Evolutionary conservation across 2,888 invertebrate genomes (phyloP).

Genomic region (Caprella mutica): DNA sequence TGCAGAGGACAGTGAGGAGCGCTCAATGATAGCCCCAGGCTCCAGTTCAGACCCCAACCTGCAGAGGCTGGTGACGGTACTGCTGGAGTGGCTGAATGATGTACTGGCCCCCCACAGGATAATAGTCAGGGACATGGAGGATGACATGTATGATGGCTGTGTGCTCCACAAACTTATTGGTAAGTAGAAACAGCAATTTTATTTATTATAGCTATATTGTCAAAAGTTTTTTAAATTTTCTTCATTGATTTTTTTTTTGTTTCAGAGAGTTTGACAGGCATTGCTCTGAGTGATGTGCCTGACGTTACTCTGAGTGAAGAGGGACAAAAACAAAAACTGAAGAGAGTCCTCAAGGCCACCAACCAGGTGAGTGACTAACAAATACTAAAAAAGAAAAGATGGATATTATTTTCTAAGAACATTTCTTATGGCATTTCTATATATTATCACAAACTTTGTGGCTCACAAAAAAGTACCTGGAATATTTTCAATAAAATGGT

Average conservation of each 20-base stretch:
- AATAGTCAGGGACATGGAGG: slow-evolving; percentile 65
- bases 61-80: slow-evolving; percentile 65
- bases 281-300: slow-evolving; percentile 76
- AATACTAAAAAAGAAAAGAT: too few species aligned
- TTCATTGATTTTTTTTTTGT: not conserved
- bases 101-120: slow-evolving; percentile 91
- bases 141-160: slow-evolving; percentile 50
- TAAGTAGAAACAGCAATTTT: not conserved
- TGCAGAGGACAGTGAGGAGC: slow-evolving; percentile 90
- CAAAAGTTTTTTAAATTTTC: too few species aligned
- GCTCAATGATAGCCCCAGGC: slow-evolving; percentile 84
- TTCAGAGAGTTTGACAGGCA: slow-evolving; percentile 69
- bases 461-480: too few species aligned
- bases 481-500: too few species aligned
- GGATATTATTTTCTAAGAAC: too few species aligned
- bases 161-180: slow-evolving; percentile 47
- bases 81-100: slow-evolving; percentile 98
- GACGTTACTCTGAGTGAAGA: slow-evolving; percentile 98
- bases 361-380: slow-evolving; percentile 70
- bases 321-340: slow-evolving; percentile 87
- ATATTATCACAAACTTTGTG: too few species aligned
- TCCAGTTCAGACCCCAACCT: slow-evolving; percentile 79
- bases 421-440: too few species aligned
- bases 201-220: too few species aligned
- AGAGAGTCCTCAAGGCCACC: slow-evolving; percentile 74